Evolutionary conservation across 2,797 vertebrate species (phyloP), one percentile per base, ranked within the genome.

Genomic region (Thaleichthys pacificus): DNA sequence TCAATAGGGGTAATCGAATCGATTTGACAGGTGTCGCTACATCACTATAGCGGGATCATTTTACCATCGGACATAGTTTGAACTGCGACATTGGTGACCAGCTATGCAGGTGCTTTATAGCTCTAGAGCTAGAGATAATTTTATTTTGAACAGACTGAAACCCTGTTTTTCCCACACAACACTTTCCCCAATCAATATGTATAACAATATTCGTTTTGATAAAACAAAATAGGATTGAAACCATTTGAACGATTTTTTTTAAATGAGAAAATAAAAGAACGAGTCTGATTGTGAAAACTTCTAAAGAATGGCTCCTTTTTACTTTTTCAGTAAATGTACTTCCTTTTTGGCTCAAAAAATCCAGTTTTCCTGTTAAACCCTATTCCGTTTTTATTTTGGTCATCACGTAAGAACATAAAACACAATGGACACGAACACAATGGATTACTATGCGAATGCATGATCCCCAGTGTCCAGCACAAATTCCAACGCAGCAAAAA

Each of bases 401-500:
- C 82, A 86, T 90, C 84, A 89, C 87, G 85, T 88, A 82, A 85
- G 79, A 77, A 86, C 82, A 85, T 86, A 84, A 91, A 91, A 90
- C 88, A 93, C 92, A 93, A 93, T 92, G 85, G 89, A 75, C 82
- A 81, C 75, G 85, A 85, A 88, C 73, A 90, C 89, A 93, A 93
- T 91, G 83, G 84, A 66, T 49, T 80, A 77, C n/a, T 76, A 79
- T 77, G 87, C 87, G 82, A 85, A 84, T 78, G 81, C 75, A 82
- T 17, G 71, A 84, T 87, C 88, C 87, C 86, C 80, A 0, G 82
- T 82, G 88, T 82, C 30, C 12, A 51, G 21, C 63, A 22, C 42
- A 82, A 81, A 85, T 86, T 85, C 79, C 82, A 73, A 9, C 71
- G 72, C 62, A 74, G 75, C 5, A 24, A 66, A 47, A 66, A 49